Evolutionary conservation across 2,888 invertebrate species (phyloP), one percentile per base, ranked within the genome.

Genomic region (Melanotus villosus): DNA sequence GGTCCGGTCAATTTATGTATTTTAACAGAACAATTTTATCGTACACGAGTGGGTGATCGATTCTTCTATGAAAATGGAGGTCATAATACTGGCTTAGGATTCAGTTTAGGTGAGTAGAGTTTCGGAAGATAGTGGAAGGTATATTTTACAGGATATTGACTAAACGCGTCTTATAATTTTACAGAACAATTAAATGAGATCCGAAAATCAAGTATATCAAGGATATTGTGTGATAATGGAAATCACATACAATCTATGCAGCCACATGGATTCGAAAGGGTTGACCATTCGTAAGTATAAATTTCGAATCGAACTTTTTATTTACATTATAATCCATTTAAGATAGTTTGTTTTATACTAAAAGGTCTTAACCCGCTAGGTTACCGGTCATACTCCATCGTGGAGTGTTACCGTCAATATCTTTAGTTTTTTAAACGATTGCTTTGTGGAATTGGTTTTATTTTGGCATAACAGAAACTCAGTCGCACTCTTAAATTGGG

Each of bases 1-100:
- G 97, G 97, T 0, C 96, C 96, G 0, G 96, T 96, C 0, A 96
- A 93, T 88, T 88, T 95, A 1, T 96, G 96, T 81, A 92, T 97
- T 73, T 85, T 97, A 2, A 92, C 93, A 0, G 94, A 93, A 80
- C 96, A 97, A 85, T 97, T 97, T 86, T 93, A 90, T 81, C 88
- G 94, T 73, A 93, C 96, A 0, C 89, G 96, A 77, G 92, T 90
- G 6, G 95, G 95, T 0, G 97, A 97, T 84, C 88, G 96, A 69
- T 96, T 89, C 84, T 97, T 95, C 90, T 96, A 90, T 78, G 94
- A 94, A 83, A 90, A 90, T 75, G 89, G 90, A 3, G 87, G 89
- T 87, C 7, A 26, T 7, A 26, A 26, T 26, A 26, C 26, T 1
- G 90, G 90, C 18, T 84, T 87, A 1, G 90, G 90, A 21, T 93